Conservation (phyloP, 2,797 vertebrate genomes). For the Austrolebias charrua region DNA sequence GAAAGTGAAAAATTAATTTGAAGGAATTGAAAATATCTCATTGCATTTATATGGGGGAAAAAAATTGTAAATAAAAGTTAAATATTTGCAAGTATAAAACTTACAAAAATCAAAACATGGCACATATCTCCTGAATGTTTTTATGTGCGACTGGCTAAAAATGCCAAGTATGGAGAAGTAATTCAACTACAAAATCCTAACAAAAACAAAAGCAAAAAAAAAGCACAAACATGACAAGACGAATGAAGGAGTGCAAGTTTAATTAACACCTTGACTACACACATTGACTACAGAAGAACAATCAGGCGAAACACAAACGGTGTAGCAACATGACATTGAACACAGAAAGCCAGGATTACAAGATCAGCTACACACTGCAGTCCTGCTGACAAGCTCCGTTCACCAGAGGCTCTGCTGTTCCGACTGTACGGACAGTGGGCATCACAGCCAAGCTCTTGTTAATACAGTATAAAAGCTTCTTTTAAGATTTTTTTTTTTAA, state of each 20-base stretch:
- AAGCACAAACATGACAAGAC: background rate
- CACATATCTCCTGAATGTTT: too few species aligned
- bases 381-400: conserved; percentile 22
- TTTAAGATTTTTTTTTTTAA: background rate
- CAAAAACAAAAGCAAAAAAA: background rate
- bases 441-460: background rate
- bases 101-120: too few species aligned
- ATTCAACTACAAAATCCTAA: too few species aligned
- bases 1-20: too few species aligned
- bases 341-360: background rate
- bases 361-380: conserved; percentile 24
- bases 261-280: conserved; percentile 55
- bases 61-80: too few species aligned
- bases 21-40: too few species aligned
- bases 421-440: background rate
- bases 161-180: background rate
- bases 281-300: conserved; percentile 51
- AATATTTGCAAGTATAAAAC: too few species aligned
- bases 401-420: conserved; percentile 5
- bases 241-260: conserved; percentile 11
- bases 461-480: background rate
- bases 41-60: too few species aligned
- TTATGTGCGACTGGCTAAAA: background rate
- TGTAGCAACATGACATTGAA: conserved; percentile 46
- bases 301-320: conserved; percentile 50